These are phyloP conservation scores for Graptemys geographica DNA, from an alignment of 2,797 vertebrate genomes.

Conservation along the genomic window DNA sequence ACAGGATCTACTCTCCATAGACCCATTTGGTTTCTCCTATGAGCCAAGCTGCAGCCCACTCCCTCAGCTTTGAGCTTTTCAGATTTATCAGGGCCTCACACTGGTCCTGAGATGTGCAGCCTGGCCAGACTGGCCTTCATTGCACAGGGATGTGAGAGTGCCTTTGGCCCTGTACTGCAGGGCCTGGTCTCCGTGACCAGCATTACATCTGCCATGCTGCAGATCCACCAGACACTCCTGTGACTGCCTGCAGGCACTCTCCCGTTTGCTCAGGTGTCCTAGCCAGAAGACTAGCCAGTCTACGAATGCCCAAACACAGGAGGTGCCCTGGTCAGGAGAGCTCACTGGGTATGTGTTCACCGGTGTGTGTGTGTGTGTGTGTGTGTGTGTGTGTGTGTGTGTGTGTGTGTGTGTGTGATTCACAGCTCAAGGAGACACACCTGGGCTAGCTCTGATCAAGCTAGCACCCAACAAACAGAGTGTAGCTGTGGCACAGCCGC, in stretches of 20 bases:
- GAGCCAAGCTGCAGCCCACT: background rate
- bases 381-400: no score
- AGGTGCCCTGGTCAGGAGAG: background rate
- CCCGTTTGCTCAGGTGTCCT: background rate
- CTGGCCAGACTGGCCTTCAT: no score
- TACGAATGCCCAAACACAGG: background rate
- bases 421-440: background rate
- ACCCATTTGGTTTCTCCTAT: accelerated
- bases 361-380: accelerated
- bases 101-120: background rate
- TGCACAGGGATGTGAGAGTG: no score
- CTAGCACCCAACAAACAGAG: background rate
- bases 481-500: background rate
- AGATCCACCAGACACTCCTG: background rate
- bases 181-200: background rate
- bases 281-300: no score
- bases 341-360: background rate
- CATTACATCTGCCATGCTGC: background rate
- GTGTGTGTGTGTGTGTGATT: no score
- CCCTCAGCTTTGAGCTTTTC: accelerated
- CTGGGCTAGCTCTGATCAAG: background rate
- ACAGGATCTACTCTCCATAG: background rate
- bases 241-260: background rate
- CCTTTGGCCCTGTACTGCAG: background rate
- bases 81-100: background rate